Base-by-base conservation (phyloP, 2,113 vertebrate genomes). In the Ailuropoda melanoleuca region DNA sequence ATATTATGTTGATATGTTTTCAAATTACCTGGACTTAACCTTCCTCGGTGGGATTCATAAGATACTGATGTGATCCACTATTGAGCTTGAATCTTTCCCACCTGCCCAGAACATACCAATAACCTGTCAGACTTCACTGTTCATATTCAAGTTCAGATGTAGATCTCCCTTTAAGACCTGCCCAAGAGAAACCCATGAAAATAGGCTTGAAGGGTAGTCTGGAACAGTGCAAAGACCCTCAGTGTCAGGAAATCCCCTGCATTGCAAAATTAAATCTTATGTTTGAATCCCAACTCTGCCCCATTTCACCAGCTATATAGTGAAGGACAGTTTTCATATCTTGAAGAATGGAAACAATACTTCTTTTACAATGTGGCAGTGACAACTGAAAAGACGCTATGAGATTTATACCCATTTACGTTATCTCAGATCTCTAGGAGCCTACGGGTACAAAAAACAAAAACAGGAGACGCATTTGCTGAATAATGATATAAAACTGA, bases 401-500 rank as follows among this genome's bases (percentile, higher is more conserved):
- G 60, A 34, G 11, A 62, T 60, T 60, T 80, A 17, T 55, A 37
- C 34, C 26, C 56, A 50, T 64, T 92, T n/a, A 68, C 46, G 74
- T 81, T 21, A 58, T 72, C 46, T 50, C n/a, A n/a, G 56, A 66
- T 87, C 43, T 74, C 80, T 58, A 37, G 58, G 43, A 50, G 70
- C 23, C 72, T 24, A 6, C 1, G 24, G 19, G 34, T 10, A 37
- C 58, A 18, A 46, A 87, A 93, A 77, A n/a, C 21, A 85, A 68
- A 88, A 37, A 81, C 8, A 66, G 8, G 58, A 94, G 55, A 55
- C 3, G 7, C 26, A 58, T 19, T 91, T 89, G 64, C 72, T 92
- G 55, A 95, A 34, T 83, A 75, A 95, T 19, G 77, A 87, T 64
- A 74, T 66, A 86, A 74, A 95, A 92, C 86, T 89, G 48, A 95